Conservation (phyloP, 2,113 vertebrate genomes). For the Uropsilus gracilis region DNA sequence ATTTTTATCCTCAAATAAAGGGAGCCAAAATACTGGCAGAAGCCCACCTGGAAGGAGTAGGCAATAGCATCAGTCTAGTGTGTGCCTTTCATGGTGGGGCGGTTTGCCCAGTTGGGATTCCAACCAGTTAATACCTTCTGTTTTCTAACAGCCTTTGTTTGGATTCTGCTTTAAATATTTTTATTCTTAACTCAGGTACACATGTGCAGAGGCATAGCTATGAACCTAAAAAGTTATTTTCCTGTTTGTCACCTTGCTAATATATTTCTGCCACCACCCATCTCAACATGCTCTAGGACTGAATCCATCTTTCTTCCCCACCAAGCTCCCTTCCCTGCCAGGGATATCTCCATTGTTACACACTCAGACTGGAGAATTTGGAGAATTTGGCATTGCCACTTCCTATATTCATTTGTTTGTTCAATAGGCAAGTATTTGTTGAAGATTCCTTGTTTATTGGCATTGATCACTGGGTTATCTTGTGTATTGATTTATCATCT, state of each 20-base stretch:
- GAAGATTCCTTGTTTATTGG: background rate
- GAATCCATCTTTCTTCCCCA: background rate
- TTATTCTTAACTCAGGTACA: background rate
- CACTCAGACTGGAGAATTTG: background rate
- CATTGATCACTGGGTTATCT: background rate
- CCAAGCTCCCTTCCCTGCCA: background rate
- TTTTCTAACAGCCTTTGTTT: background rate
- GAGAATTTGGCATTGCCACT: background rate
- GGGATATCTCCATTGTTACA: background rate
- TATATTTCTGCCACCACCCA: background rate
- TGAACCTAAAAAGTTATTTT: background rate
- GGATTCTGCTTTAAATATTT: background rate
- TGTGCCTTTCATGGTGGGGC: background rate
- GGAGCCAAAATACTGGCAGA: background rate
- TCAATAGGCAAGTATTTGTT: background rate
- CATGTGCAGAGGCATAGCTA: background rate
- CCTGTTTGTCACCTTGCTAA: background rate
- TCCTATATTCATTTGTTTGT: background rate
- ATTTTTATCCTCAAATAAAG: background rate
- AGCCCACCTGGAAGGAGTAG: background rate
- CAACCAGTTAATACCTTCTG: background rate
- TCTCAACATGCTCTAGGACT: background rate
- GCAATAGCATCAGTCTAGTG: fast-evolving
- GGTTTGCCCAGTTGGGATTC: background rate
- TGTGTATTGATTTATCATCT: background rate